These are phyloP conservation scores for Callocephalon fimbriatum DNA, from an alignment of 2,113 vertebrate species.

Conservation along the genomic window DNA sequence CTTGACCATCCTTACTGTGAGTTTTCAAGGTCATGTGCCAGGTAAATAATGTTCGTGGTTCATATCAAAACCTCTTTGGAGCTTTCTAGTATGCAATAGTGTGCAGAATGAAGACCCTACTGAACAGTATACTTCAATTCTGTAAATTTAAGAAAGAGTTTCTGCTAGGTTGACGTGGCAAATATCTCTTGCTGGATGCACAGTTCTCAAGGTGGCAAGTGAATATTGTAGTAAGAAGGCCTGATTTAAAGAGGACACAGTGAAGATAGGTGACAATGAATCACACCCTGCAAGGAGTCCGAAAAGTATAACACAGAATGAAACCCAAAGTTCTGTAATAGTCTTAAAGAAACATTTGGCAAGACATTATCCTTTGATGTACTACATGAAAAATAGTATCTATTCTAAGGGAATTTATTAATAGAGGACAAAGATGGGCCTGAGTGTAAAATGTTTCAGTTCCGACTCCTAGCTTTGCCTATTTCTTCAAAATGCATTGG, in stretches of 20 bases:
- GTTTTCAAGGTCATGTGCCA: background rate
- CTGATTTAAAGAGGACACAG: background rate
- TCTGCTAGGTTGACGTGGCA: background rate
- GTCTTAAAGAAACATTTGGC: slow-evolving; percentile 26
- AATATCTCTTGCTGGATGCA: background rate
- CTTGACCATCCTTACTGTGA: background rate
- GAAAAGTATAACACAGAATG: background rate
- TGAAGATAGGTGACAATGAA: background rate
- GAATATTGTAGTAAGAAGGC: background rate
- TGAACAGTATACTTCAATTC: background rate
- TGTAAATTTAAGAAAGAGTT: background rate
- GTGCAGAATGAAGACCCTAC: background rate
- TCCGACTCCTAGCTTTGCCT: background rate
- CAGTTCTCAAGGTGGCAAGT: background rate
- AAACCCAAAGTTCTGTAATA: background rate
- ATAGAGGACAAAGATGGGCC: background rate
- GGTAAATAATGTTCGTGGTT: background rate
- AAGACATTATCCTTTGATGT: slow-evolving; percentile 18
- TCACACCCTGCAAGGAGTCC: background rate
- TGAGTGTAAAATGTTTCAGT: background rate
- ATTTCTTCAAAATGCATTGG: background rate
- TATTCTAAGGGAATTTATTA: slow-evolving; percentile 3
- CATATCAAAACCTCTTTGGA: background rate
- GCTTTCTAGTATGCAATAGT: background rate
- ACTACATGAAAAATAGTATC: slow-evolving; percentile 13